These are phyloP conservation scores for Meles meles DNA, from an alignment of 2,113 vertebrate genomes.

Conservation along the genomic window DNA sequence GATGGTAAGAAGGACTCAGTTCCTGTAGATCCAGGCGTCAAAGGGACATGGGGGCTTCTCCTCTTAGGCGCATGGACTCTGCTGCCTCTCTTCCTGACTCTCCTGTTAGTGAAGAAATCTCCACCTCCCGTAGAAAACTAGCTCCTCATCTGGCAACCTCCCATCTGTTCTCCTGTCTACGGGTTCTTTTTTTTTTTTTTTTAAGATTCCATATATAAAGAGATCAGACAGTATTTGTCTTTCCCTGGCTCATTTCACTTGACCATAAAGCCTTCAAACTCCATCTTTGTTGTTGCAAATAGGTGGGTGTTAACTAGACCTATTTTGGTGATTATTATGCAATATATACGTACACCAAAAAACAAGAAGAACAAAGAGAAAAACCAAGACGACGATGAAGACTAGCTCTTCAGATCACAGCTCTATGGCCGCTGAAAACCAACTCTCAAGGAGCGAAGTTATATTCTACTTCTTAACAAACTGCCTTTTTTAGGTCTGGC, in stretches of 20 bases:
- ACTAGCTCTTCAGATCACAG: neutral
- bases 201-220: no score
- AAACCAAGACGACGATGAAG: no score
- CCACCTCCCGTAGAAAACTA: neutral
- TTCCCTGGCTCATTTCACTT: no score
- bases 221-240: no score
- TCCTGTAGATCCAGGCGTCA: neutral
- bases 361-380: no score
- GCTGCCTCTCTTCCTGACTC: neutral
- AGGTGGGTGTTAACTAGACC: no score
- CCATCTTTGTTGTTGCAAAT: no score
- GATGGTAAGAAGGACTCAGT: neutral
- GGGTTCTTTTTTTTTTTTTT: no score
- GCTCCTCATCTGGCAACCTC: neutral
- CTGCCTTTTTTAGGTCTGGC: neutral
- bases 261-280: no score
- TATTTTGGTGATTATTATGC: no score
- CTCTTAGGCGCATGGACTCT: neutral
- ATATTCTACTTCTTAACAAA: neutral
- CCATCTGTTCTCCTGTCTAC: no score
- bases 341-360: no score
- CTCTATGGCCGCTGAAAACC: neutral
- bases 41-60: neutral
- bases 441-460: neutral
- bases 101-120: neutral